A percentile compares a stretch with the other conserved stretches of the same genome.
Evolutionary conservation across 2,113 vertebrate species (phyloP).

Genomic region (Eulemur rufifrons): DNA sequence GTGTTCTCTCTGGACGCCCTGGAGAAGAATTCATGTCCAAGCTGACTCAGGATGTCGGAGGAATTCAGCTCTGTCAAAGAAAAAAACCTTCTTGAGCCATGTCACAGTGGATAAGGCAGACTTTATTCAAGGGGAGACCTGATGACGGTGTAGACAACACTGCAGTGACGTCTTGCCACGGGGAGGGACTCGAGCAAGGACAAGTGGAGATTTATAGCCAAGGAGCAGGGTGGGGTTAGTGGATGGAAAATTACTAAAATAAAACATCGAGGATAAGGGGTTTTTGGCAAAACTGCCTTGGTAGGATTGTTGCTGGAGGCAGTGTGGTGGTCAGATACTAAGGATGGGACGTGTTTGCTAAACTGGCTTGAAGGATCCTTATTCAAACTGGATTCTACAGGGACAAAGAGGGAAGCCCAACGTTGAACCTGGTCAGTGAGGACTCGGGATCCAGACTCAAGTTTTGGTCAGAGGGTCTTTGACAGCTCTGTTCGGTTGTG

Average conservation of each 20-base stretch:
- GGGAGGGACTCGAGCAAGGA: background rate
- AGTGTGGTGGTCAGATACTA: fast-evolving
- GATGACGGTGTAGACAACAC: background rate
- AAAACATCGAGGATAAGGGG: background rate
- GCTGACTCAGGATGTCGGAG: background rate
- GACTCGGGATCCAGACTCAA: background rate
- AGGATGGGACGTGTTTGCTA: no score
- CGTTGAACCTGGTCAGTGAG: background rate
- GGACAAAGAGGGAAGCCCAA: background rate
- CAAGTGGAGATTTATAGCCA: background rate
- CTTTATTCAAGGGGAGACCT: background rate
- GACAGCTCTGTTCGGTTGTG: background rate
- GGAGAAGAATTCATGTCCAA: background rate
- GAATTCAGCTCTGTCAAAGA: background rate
- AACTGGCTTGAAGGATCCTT: background rate
- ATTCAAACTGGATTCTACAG: background rate
- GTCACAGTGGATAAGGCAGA: background rate
- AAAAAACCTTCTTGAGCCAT: background rate
- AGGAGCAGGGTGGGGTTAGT: background rate
- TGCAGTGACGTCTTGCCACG: background rate
- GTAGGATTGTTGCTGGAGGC: background rate
- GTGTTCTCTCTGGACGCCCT: background rate
- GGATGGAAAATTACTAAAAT: background rate
- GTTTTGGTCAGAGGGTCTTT: background rate
- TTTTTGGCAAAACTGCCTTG: no score